Evolutionary conservation across 1,140 invertebrate species (phyloP).

Genomic region (Trichonephila inaurata): DNA sequence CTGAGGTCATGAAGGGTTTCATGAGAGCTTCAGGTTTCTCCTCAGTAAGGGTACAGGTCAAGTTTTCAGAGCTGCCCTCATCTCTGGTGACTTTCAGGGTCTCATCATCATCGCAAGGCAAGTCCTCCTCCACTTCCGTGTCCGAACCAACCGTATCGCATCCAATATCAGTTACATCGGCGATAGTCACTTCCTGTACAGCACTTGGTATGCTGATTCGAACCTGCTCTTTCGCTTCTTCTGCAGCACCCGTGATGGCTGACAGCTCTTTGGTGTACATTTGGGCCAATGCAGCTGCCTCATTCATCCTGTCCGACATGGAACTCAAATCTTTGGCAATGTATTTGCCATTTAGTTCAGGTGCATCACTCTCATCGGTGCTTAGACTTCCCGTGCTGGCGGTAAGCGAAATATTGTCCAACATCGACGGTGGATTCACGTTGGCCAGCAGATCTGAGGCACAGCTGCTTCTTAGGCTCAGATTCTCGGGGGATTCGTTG

Average conservation of each 20-base stretch:
- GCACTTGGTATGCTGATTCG: not conserved
- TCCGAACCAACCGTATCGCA: slow-evolving; percentile 83
- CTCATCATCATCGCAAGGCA: slow-evolving; percentile 78
- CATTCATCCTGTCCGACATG: slow-evolving; percentile 77
- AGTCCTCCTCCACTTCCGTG: slow-evolving; percentile 81
- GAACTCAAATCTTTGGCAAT: not conserved
- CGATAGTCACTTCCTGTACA: slow-evolving; percentile 82
- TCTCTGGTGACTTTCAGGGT: slow-evolving; percentile 44
- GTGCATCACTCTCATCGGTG: not conserved
- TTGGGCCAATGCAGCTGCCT: slow-evolving; percentile 78
- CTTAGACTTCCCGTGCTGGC: slow-evolving; percentile 85
- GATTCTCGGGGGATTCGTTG: slow-evolving; percentile 82
- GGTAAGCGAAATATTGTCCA: slow-evolving; percentile 81
- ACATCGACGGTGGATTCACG: slow-evolving; percentile 88
- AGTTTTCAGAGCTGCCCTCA: slow-evolving; percentile 72
- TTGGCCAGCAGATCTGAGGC: slow-evolving; percentile 86
- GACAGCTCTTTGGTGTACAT: slow-evolving; percentile 78
- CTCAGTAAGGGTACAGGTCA: slow-evolving; percentile 56
- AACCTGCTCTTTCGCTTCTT: not conserved
- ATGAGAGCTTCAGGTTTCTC: not conserved
- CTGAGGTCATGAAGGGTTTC: slow-evolving; percentile 78
- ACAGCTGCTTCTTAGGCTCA: slow-evolving; percentile 83
- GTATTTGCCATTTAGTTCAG: not conserved
- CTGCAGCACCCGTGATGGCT: slow-evolving; percentile 57
- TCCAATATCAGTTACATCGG: slow-evolving; percentile 81